Percentiles rank a stretch among this genome's conserved stretches.
Conservation (phyloP, 2,888 invertebrate genomes). For the Heliconius charithonia region DNA sequence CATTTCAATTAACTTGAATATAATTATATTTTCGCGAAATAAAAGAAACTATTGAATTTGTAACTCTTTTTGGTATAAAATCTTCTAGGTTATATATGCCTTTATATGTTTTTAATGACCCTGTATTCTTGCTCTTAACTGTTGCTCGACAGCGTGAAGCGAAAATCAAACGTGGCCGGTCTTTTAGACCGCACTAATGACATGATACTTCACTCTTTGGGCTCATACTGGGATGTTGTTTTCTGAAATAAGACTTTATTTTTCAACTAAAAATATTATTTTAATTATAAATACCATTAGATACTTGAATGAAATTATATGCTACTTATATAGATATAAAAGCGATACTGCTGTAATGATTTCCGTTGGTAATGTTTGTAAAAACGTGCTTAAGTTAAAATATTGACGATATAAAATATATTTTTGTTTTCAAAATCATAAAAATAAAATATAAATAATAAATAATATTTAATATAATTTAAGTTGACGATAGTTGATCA, state of each 20-base stretch:
- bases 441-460: too few relatives aligned
- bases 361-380: too few relatives aligned
- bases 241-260: background rate
- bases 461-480: too few relatives aligned
- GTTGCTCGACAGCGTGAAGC: slow-evolving; percentile 61
- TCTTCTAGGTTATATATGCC: background rate
- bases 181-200: slow-evolving; percentile 66
- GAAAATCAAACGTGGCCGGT: slow-evolving; percentile 65
- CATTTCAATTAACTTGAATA: background rate
- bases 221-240: background rate
- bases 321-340: too few relatives aligned
- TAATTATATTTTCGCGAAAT: background rate
- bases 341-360: too few relatives aligned
- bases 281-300: too few relatives aligned
- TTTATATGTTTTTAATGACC: slow-evolving; percentile 1
- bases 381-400: too few relatives aligned
- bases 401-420: too few relatives aligned
- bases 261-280: too few relatives aligned
- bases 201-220: slow-evolving; percentile 58
- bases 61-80: background rate
- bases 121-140: slow-evolving; percentile 37
- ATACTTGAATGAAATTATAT: background rate
- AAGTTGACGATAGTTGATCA: too few relatives aligned
- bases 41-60: background rate
- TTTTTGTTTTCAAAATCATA: too few relatives aligned